phyloP scores from a whole-genome alignment of 92 coral and sea anemone genomes.

The Virgularia gustaviana region DNA sequence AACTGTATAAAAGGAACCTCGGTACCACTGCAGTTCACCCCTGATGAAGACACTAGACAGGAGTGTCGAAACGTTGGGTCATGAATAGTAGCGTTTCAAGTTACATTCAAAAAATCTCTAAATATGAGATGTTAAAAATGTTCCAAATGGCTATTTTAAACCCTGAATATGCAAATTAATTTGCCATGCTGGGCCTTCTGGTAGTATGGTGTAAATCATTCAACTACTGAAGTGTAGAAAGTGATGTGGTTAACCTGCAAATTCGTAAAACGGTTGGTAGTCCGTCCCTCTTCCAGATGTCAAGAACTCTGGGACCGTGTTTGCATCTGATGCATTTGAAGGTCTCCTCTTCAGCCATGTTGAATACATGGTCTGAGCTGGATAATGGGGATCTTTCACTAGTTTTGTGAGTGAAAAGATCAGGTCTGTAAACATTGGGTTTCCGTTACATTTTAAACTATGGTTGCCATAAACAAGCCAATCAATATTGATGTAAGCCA shows the following conservation, averaged over 20 bases:
- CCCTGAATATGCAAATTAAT: no score
- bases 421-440: conserved; percentile 68
- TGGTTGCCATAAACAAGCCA: conserved; percentile 70
- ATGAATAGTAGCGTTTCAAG: no score
- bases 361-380: conserved; percentile 58
- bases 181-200: no score
- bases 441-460: conserved; percentile 45
- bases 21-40: no score
- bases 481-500: conserved; percentile 69
- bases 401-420: conserved; percentile 68
- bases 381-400: conserved; percentile 70
- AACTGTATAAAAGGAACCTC: no score
- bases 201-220: no score
- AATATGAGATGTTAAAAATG: no score
- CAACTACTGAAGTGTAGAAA: no score
- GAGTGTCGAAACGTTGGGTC: no score
- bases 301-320: conserved; percentile 22
- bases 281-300: conserved; percentile 60
- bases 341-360: conserved; percentile 59
- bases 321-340: conserved; percentile 1
- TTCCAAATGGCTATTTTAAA: no score
- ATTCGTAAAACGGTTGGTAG: conserved; percentile 30
- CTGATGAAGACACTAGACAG: no score
- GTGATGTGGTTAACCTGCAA: conserved; percentile 30
- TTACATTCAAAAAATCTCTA: no score